Evolutionary conservation across 2,797 vertebrate species (phyloP).

Genomic region (Coendou prehensilis): DNA sequence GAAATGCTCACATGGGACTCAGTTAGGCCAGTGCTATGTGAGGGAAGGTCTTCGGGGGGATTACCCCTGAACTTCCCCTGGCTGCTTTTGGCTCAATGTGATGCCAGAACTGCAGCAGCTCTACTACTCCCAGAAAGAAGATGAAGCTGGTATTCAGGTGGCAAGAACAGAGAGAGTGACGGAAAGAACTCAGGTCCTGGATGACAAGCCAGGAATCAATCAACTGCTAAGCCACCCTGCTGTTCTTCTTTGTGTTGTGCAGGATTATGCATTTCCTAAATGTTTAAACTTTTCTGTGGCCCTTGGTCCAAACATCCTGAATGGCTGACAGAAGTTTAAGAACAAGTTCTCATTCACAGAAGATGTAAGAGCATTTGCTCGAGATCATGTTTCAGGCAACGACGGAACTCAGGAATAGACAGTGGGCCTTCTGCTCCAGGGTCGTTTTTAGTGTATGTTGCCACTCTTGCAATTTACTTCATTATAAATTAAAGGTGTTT

Average conservation of each 20-base stretch:
- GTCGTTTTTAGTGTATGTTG: slow-evolving; percentile 2
- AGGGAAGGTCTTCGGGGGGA: not conserved
- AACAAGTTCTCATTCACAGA: slow-evolving; percentile 19
- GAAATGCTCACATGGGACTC: not conserved
- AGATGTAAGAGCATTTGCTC: not conserved
- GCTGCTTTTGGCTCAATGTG: not conserved
- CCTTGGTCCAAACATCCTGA: slow-evolving; percentile 30
- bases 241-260: slow-evolving; percentile 34
- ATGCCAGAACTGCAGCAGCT: not conserved
- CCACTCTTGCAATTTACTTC: not conserved
- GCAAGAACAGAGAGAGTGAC: not conserved
- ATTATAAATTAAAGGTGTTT: slow-evolving; percentile 31
- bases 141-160: not conserved
- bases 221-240: not conserved
- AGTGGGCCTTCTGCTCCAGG: not conserved
- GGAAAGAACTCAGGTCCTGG: not conserved
- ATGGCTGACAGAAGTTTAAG: slow-evolving; percentile 30
- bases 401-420: not conserved
- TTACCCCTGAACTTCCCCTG: not conserved
- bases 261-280: not conserved
- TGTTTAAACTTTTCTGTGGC: slow-evolving; percentile 34
- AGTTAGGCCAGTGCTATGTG: not conserved
- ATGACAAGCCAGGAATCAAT: not conserved
- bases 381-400: not conserved
- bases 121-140: not conserved